phyloP scores from a whole-genome alignment of 2,888 invertebrate species.

The Monochamus alternatus region DNA sequence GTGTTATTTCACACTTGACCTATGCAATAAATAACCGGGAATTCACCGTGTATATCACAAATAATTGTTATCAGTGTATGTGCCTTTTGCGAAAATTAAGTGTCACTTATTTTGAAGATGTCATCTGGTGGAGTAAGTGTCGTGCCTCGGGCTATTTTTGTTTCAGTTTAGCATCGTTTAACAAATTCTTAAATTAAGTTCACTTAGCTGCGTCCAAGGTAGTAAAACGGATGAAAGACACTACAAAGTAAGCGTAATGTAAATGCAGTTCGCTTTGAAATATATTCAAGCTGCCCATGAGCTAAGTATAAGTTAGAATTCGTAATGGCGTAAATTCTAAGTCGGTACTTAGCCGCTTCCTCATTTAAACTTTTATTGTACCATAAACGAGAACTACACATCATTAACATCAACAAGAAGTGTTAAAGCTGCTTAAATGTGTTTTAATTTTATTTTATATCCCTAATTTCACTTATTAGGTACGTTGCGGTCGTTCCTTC shows the following conservation, averaged over 20 bases:
- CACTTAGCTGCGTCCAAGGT: conserved; percentile 10
- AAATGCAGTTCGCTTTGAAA: conserved; percentile 18
- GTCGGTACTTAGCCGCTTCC: conserved; percentile 46
- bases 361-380: conserved; percentile 51
- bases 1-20: no score
- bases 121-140: neutral
- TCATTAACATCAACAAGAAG: conserved; percentile 48
- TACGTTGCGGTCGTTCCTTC: conserved; percentile 14
- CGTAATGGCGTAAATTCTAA: conserved; percentile 39
- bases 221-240: conserved; percentile 32
- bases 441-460: conserved; percentile 31
- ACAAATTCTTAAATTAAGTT: conserved; percentile 11
- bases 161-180: conserved; percentile 2
- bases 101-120: neutral
- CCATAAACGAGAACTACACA: conserved; percentile 51
- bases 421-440: conserved; percentile 37
- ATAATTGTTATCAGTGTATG: no score
- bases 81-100: neutral
- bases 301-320: conserved; percentile 44
- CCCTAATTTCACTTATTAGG: conserved; percentile 30
- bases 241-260: conserved; percentile 33
- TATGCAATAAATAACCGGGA: no score
- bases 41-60: no score
- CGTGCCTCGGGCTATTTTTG: conserved; percentile 1
- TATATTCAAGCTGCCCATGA: conserved; percentile 34